Base-by-base conservation (phyloP, 2,113 vertebrate genomes). In the Cynopterus brachyotis region DNA sequence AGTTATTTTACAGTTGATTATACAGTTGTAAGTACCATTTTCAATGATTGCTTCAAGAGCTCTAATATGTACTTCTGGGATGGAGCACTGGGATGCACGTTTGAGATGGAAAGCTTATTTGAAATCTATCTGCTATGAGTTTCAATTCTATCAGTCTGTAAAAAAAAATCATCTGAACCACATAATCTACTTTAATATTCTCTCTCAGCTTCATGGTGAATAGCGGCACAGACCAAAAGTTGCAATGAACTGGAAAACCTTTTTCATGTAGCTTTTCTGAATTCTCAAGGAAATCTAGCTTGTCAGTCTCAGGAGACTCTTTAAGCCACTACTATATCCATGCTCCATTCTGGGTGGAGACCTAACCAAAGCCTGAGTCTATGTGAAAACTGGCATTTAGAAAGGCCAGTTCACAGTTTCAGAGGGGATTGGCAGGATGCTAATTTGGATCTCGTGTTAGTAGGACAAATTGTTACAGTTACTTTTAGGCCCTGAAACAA, bases 101-200 rank as follows among this genome's bases (percentile, higher is more conserved):
- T 81, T 87, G 70, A 91, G 32, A 55, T 69, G 64, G 24, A 95
- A 93, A 40, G 2, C 8, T 67, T 42, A 73, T 32, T 86, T 53
- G 26, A 91, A 88, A 80, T 76, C 42, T 55, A 81, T 91, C 50
- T 57, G 16, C 40, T 83, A n/a, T 28, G 67, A 26, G 35, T 81
- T 95, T 97, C 62, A 88, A 78, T 2, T 62, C 60, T 53, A 79
- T 32, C n/a, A 53, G 69, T 12, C 47, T 96, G 13, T 11, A 26
- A 59, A 92, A 92, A 91, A 92, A 92, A 91, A 53, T 88, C 15
- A 88, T 60, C 81, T 73, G 59, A 73, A 81, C 59, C 45, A 69
- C 24, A 60, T 47, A 70, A 42, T 75, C n/a, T 70, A 26, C 24
- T 82, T 4, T 67, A 55, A 72, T 83, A 13, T 55, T 50, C 24